A percentile compares a stretch with the other conserved stretches of the same genome.
These are phyloP conservation scores for Bellardia bayeri DNA, from an alignment of 2,888 invertebrate genomes.

Conservation along the genomic window DNA sequence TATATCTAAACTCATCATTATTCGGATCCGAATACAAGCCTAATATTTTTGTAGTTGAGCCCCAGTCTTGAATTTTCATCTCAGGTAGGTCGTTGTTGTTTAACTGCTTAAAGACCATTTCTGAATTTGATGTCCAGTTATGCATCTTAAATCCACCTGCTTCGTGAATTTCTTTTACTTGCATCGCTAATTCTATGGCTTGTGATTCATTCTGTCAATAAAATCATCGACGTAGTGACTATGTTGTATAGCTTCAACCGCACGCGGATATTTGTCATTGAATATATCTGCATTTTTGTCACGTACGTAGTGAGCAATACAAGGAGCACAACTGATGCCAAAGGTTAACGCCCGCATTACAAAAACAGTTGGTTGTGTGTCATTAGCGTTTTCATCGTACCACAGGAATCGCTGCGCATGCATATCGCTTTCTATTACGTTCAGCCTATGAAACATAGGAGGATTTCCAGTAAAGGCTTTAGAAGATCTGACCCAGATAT, in stretches of 20 bases:
- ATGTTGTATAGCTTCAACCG: too few relatives aligned
- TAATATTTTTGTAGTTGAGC: constrained; percentile 37
- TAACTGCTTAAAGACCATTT: constrained; percentile 33
- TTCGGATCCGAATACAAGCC: constrained; percentile 65
- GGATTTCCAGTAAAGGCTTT: constrained; percentile 59
- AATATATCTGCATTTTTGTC: constrained; percentile 16
- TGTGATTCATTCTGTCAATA: constrained; percentile 61
- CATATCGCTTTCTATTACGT: constrained; percentile 59
- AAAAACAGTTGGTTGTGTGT: constrained; percentile 38
- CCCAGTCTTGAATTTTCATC: constrained; percentile 15
- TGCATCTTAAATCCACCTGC: constrained; percentile 12
- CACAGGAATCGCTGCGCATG: constrained; percentile 69
- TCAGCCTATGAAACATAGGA: constrained; percentile 75
- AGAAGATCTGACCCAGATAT: constrained; percentile 60
- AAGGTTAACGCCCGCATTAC: constrained; percentile 64
- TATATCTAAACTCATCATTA: constrained; percentile 57
- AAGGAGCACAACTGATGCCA: constrained; percentile 53
- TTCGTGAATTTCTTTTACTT: constrained; percentile 44
- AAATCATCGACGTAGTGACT: too few relatives aligned
- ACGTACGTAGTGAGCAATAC: constrained; percentile 61
- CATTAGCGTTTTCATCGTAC: constrained; percentile 46
- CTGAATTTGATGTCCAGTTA: constrained; percentile 46
- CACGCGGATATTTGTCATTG: constrained; percentile 67
- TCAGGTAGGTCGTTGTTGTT: background rate
- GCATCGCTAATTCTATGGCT: constrained; percentile 42